These are phyloP conservation scores for Molossus molossus DNA, from an alignment of 2,797 vertebrate species.

Conservation along the genomic window DNA sequence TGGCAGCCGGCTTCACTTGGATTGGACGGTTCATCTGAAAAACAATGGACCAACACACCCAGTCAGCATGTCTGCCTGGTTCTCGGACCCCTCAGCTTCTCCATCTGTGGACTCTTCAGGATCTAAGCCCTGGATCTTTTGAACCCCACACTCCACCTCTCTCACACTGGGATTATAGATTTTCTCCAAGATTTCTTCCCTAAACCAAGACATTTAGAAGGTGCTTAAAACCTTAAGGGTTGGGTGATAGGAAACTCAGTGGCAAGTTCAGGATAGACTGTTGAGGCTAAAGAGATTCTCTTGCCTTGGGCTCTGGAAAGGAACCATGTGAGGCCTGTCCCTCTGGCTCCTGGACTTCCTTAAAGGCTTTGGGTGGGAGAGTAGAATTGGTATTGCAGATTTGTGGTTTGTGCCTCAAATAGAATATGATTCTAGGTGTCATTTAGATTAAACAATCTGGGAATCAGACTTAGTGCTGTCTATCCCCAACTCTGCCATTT, in stretches of 20 bases:
- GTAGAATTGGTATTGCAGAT: not conserved
- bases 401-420: constrained; percentile 66
- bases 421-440: constrained; percentile 31
- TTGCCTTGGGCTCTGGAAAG: not conserved
- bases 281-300: constrained; percentile 1
- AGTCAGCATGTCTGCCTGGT: constrained; percentile 4
- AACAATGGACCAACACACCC: constrained; percentile 74
- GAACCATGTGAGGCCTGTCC: not conserved
- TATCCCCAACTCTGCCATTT: constrained; percentile 39
- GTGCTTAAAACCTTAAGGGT: constrained; percentile 26
- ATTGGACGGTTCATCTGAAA: constrained; percentile 94
- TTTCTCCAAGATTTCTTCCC: constrained; percentile 55
- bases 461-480: constrained; percentile 3
- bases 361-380: constrained; percentile 54
- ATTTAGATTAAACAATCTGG: constrained; percentile 62
- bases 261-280: not conserved
- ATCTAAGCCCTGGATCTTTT: not conserved
- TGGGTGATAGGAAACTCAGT: not conserved
- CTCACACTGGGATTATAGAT: not conserved
- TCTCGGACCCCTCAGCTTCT: not conserved
- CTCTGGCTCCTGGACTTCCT: constrained; percentile 1
- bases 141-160: not conserved
- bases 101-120: not conserved
- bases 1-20: constrained; percentile 93
- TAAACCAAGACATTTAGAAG: constrained; percentile 50